A percentile compares a stretch with the other conserved stretches of the same genome.
These are phyloP conservation scores for Clepsis dumicolana DNA, from an alignment of 2,888 invertebrate species.

Conservation along the genomic window DNA sequence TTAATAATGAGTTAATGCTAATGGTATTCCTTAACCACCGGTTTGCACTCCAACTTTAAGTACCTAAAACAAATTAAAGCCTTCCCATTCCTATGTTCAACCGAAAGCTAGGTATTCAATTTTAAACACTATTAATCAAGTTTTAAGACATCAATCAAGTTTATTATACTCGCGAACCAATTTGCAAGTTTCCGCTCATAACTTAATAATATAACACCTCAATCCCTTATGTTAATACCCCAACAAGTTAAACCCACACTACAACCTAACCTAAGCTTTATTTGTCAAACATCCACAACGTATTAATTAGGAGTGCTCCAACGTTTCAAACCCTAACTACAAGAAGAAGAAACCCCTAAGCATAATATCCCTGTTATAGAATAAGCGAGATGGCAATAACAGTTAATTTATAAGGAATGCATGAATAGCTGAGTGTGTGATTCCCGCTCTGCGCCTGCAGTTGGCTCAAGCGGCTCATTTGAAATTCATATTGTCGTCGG, in stretches of 20 bases:
- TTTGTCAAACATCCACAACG: constrained; percentile 39
- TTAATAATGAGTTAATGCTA: too few relatives aligned
- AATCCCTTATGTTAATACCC: constrained; percentile 31
- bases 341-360: constrained; percentile 11
- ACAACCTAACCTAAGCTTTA: constrained; percentile 8
- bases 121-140: not conserved
- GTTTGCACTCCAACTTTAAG: not conserved
- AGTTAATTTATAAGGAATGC: constrained; percentile 67
- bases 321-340: constrained; percentile 27
- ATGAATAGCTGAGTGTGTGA: constrained; percentile 66
- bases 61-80: not conserved
- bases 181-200: constrained; percentile 8
- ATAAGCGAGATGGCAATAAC: constrained; percentile 48
- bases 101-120: not conserved
- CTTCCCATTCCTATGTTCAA: not conserved
- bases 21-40: too few relatives aligned
- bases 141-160: not conserved
- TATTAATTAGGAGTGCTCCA: constrained; percentile 35
- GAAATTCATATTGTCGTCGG: constrained; percentile 65
- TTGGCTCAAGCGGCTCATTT: constrained; percentile 68
- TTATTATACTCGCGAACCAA: not conserved
- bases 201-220: constrained; percentile 31
- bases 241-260: constrained; percentile 29
- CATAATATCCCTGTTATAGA: constrained; percentile 23
- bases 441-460: constrained; percentile 56